Evolutionary conservation across 2,888 invertebrate species (phyloP), one percentile per base, ranked within the genome.

Genomic region (Nudaria mundana): DNA sequence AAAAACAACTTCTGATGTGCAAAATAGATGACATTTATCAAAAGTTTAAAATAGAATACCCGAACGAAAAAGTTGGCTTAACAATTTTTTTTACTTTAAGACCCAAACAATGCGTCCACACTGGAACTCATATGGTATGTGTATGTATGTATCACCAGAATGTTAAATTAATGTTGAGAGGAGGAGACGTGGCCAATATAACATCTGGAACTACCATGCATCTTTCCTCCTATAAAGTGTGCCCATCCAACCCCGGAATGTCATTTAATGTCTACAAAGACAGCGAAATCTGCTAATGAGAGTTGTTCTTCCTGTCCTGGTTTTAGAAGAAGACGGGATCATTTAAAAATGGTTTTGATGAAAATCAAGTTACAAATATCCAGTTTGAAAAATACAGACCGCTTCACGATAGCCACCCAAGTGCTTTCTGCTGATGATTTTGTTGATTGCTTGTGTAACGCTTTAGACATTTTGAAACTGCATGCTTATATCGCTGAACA

Each of bases 21-120:
- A 5, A 18, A 3, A 18, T 18, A 4, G 18, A 18, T 18, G 18
- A 18, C 3, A 3, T 18, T 18, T 18, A 18, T 18, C 18, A 18
- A 5, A 18, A 5, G 18, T 18, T 18, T 5, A 18, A 18, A 18
- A 5, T 4, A 18, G 18, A 18, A 18, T 18, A 18, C 5, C 18
- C 18, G 18, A 18, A 18, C 18, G 18, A 23, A 23, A 33, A 23
- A 24, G 10, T 15, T 4, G 23, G 14, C 14, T 24, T 33, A 25
- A 33, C 3, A n/a, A 25, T 24, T 8, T 33, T 33, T 25, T 33
- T 24, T 25, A 33, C 23, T 5, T 10, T 50, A 32, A 30, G 48
- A 37, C 56, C 52, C 4, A 54, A 52, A 30, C 44, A 53, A 44
- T 54, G 50, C 18, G 37, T 52, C 25, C 50, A 56, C 30, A 36